Base-by-base conservation (phyloP, 2,797 vertebrate genomes). In the Discoglossus pictus region DNA sequence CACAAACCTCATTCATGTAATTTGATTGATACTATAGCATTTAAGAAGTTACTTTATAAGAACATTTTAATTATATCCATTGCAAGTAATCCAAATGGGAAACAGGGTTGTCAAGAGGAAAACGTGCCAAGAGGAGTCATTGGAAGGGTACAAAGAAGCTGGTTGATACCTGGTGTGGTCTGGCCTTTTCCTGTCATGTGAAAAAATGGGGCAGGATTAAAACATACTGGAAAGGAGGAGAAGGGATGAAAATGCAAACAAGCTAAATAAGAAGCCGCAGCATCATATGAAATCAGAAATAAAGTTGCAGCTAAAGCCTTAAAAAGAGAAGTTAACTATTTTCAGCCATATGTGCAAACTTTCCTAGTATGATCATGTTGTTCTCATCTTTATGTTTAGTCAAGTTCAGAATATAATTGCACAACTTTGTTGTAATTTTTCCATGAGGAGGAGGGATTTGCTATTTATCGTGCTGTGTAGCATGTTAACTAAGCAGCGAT, bases 171-270 rank as follows among this genome's bases (percentile, higher is more conserved):
- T 92, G 88, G 84, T 87, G 79, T 89, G 87, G 85, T 88, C 85
- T 80, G 87, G 86, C 82, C 89, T 90, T 89, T 91, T 92, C 89
- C 90, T 91, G 88, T 89, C 88, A 82, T 83, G 78, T 89, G 84
- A 91, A 89, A 89, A 91, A 90, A 89, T 35, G 85, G 87, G 87
- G 86, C 69, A 86, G 87, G 88, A 83, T 88, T 89, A 91, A 87
- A 88, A 90, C 82, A 85, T 83, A 86, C 83, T 69, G 61, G 85
- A 88, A 86, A 87, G 83, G 71, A 78, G 76, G 65, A 84, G 34
- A 79, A 86, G 83, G 83, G 76, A 86, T 79, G 82, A 86, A 87
- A 86, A 82, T 7, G 85, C 78, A 84, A 88, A 87, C 81, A 77
- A 80, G 84, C 84, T 89, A 87, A 88, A 84, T 76, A 87, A 87